A percentile compares a stretch with the other conserved stretches of the same genome.
phyloP scores from a whole-genome alignment of 2,888 invertebrate species.

The Trichopoda pennipes region DNA sequence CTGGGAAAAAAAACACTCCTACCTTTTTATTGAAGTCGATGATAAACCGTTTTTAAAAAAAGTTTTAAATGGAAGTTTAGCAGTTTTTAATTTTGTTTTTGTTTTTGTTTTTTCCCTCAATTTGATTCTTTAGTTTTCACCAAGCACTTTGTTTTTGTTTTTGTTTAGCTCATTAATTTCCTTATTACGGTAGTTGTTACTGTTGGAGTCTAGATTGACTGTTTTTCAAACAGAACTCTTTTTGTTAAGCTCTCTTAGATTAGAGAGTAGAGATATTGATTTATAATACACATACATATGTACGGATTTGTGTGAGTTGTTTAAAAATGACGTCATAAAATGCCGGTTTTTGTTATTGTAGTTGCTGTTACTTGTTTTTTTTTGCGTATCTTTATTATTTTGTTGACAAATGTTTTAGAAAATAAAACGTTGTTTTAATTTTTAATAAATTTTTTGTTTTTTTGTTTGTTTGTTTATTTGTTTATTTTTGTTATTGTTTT shows the following conservation, averaged over 20 bases:
- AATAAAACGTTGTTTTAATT: slow-evolving; percentile 28
- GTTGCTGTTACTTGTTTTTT: slow-evolving; percentile 24
- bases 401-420: slow-evolving; percentile 40
- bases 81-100: background rate
- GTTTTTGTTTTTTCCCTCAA: background rate
- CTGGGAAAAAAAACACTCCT: slow-evolving; percentile 12
- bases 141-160: background rate
- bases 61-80: slow-evolving; percentile 11
- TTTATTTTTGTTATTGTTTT: slow-evolving; percentile 29
- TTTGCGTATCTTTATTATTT: slow-evolving; percentile 26
- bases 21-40: slow-evolving; percentile 11
- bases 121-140: background rate
- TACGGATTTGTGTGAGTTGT: slow-evolving; percentile 9
- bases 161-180: slow-evolving; percentile 14
- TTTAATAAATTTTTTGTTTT: background rate
- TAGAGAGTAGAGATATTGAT: slow-evolving; percentile 24
- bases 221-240: slow-evolving; percentile 11
- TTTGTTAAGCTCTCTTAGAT: slow-evolving; percentile 25
- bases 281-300: no score
- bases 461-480: no score
- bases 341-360: slow-evolving; percentile 68
- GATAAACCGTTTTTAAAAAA: background rate
- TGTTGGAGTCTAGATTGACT: slow-evolving; percentile 20
- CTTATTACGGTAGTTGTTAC: background rate
- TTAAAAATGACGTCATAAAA: slow-evolving; percentile 69